These are phyloP conservation scores for Avahi laniger DNA, from an alignment of 2,797 vertebrate species.

Conservation along the genomic window DNA sequence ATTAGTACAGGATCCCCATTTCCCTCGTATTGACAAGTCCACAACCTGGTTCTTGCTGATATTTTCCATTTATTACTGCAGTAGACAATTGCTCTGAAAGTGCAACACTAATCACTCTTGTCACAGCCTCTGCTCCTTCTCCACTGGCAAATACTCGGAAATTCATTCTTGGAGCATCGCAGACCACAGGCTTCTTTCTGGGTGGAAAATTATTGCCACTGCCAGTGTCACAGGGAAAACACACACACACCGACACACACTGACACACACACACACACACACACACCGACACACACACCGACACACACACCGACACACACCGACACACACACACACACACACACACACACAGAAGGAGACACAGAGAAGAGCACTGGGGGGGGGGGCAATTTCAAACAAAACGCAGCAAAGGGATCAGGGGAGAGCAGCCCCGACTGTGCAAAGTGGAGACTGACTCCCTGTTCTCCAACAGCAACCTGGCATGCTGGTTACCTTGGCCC, in stretches of 20 bases:
- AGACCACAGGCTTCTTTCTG: conserved; percentile 16
- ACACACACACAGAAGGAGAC: background rate
- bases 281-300: background rate
- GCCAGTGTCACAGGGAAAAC: conserved; percentile 17
- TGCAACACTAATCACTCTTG: conserved; percentile 29
- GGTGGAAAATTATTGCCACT: background rate
- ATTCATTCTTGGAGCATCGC: conserved; percentile 26
- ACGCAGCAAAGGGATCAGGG: background rate
- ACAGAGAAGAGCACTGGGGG: background rate
- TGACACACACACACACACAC: background rate
- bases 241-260: background rate
- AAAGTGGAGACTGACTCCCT: background rate
- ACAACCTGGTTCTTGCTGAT: background rate
- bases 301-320: background rate
- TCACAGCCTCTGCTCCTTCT: conserved; percentile 1
- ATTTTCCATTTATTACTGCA: conserved; percentile 74
- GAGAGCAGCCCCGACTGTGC: background rate
- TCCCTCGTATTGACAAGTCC: conserved; percentile 16
- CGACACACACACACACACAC: background rate
- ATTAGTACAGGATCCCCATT: fast-evolving
- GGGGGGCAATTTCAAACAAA: background rate
- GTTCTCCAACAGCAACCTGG: background rate
- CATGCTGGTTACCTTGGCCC: background rate
- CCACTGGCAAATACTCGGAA: background rate
- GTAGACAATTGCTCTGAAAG: conserved; percentile 64